Base-by-base conservation (phyloP, 2,888 invertebrate species). In the Leptothorax acervorum region DNA sequence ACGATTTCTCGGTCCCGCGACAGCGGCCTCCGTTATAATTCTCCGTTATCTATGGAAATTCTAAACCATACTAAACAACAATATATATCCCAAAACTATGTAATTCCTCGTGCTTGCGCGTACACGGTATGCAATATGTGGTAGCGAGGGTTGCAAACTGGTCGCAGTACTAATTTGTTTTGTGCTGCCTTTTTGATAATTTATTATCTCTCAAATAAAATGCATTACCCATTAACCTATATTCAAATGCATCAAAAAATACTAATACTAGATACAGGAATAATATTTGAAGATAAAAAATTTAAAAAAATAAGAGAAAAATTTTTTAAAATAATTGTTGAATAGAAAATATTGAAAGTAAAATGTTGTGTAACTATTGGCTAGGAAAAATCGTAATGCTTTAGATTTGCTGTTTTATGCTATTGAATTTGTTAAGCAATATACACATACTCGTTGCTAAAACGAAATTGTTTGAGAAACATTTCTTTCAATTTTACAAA, bases 41-140 rank as follows among this genome's bases (percentile, higher is more conserved):
- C 93, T 93, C 93, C 91, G 93, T 93, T 94, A 94, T 94, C 94
- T 94, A 94, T 94, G 94, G 94, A 94, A 94, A 94, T 94, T 93
- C 93, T 94, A 93, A 93, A 93, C 93, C 92, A 89, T 93, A 93
- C 93, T 93, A 93, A 94, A 94, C 93, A 94, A 94, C 93, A 92
- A 91, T 92, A 93, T 91, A 92, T 92, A 94, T 90, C 91, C 92
- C 93, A 93, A 93, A 94, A 94, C 94, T 94, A 93, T 93, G 93
- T 92, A 92, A 93, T 93, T 93, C 92, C 85, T 91, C 86, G 87
- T 83, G 88, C 87, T 87, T 70, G 87, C 90, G 87, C 88, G 88
- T 90, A 88, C 86, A 90, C 88, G 89, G 87, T 88, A 89, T 91
- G 90, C 92, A 90, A 91, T 91, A 91, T 90, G 90, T 84, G 87